Evolutionary conservation across 2,888 invertebrate species (phyloP).

Genomic region (Euzophera pinguis): DNA sequence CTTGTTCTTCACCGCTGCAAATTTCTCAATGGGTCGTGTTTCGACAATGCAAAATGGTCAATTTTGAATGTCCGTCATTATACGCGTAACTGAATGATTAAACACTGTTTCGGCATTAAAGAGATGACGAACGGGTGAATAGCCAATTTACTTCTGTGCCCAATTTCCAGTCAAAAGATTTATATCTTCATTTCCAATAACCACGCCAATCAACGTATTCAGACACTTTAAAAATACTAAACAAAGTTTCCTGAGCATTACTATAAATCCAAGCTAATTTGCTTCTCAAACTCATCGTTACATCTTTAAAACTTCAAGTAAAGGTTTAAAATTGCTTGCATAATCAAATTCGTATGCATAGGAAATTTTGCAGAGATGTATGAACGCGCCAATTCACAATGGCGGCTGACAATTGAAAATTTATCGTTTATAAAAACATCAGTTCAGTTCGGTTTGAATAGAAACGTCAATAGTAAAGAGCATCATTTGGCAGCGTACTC

Average conservation of each 20-base stretch:
- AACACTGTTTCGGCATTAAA: slow-evolving; percentile 41
- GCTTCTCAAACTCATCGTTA: neutral
- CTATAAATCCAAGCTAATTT: neutral
- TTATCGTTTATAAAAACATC: slow-evolving; percentile 69
- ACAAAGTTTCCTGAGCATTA: slow-evolving; percentile 19
- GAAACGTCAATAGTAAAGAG: slow-evolving; percentile 63
- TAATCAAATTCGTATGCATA: slow-evolving; percentile 15
- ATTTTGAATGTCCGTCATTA: slow-evolving; percentile 38
- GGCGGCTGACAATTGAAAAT: slow-evolving; percentile 55
- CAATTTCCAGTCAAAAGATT: slow-evolving; percentile 24
- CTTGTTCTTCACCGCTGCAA: neutral
- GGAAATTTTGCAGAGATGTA: slow-evolving; percentile 26
- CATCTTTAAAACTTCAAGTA: neutral
- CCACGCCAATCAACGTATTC: slow-evolving; percentile 41
- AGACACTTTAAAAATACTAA: slow-evolving; percentile 35
- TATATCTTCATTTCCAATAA: slow-evolving; percentile 39
- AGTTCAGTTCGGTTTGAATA: slow-evolving; percentile 53
- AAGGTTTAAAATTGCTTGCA: slow-evolving; percentile 14
- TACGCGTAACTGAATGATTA: slow-evolving; percentile 45
- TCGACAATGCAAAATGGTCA: slow-evolving; percentile 13
- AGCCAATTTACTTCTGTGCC: slow-evolving; percentile 54
- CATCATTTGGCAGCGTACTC: slow-evolving; percentile 52
- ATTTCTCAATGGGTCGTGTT: neutral
- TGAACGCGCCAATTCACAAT: slow-evolving; percentile 53
- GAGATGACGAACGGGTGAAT: slow-evolving; percentile 42